Evolutionary conservation across 2,113 vertebrate species (phyloP), one percentile per base, ranked within the genome.

Genomic region (Accipiter cooperii): DNA sequence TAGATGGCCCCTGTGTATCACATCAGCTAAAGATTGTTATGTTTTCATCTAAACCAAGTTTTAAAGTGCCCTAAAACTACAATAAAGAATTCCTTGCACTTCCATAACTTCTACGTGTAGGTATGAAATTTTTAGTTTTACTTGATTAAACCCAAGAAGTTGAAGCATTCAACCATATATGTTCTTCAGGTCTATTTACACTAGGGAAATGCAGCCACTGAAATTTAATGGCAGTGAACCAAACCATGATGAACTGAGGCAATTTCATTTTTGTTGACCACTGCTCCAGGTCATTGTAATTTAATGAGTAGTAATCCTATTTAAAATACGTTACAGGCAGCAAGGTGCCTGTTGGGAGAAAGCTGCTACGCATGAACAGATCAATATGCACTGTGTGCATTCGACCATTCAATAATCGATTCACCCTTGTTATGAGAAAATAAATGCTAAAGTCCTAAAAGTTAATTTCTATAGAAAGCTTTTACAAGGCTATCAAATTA

Each of bases 351-450:
- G 81, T 95, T 98, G 98, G 97, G 97, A 98, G 89, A 98, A 97
- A 95, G 91, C 66, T 76, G 97, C 96, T 97, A 88, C 1, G 5
- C 94, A 93, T 88, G 95, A 96, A 96, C 91, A 97, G 89, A 98
- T 98, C 98, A 98, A 98, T 98, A 98, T 97, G 97, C 96, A 95
- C 96, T 98, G 96, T 89, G 91, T 96, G 96, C 98, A 98, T 95
- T 98, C 93, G 6, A 97, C 97, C 97, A 88, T 98, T 98, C 96
- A 97, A 97, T 97, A 98, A 98, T 98, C 88, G 2, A 98, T 98
- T 98, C 98, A 98, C 91, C 93, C 97, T 98, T 97, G 95, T 98
- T 98, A 98, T 92, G 89, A 96, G 97, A 98, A 98, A 98, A 98
- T 97, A 97, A 98, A 98, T 97, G 93, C 90, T 94, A 61, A 97